Conservation (phyloP, 2,797 vertebrate genomes). For the Scolopax bukidnonensis region DNA sequence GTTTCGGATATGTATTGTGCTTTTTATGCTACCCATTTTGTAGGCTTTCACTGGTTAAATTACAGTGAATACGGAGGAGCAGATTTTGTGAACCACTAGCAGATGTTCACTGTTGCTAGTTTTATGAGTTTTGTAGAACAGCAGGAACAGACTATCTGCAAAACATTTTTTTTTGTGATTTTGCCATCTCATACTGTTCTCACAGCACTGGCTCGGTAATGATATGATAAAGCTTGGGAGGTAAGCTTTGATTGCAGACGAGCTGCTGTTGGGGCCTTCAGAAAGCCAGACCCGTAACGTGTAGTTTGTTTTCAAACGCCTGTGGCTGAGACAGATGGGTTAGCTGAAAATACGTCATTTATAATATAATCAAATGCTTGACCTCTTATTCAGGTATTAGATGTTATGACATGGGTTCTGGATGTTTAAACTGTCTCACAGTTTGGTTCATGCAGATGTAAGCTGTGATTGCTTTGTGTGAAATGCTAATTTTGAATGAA, state of each 20-base stretch:
- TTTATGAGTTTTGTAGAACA: constrained; percentile 35
- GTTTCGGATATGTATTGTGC: not conserved
- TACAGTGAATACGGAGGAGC: not conserved
- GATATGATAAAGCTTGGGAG: constrained; percentile 24
- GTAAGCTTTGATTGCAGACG: constrained; percentile 41
- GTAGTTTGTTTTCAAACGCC: constrained; percentile 15
- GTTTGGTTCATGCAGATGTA: not conserved
- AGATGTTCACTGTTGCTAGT: not conserved
- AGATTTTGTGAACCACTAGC: constrained; percentile 11
- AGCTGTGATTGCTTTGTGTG: not conserved
- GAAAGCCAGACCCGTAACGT: constrained; percentile 4
- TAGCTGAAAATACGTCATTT: not conserved
- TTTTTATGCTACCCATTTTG: not conserved
- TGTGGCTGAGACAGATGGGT: not conserved
- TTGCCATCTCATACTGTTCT: constrained; percentile 45
- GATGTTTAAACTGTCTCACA: not conserved
- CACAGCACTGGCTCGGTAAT: constrained; percentile 6
- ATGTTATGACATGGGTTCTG: not conserved
- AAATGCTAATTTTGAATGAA: not conserved
- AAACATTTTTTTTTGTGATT: constrained; percentile 73
- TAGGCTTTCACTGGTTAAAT: constrained; percentile 9
- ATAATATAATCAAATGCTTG: not conserved
- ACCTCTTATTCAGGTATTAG: not conserved
- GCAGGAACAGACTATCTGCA: constrained; percentile 61
- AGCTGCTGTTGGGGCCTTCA: not conserved